Base-by-base conservation (phyloP, 2,888 invertebrate species). In the Chironomus tentans region DNA sequence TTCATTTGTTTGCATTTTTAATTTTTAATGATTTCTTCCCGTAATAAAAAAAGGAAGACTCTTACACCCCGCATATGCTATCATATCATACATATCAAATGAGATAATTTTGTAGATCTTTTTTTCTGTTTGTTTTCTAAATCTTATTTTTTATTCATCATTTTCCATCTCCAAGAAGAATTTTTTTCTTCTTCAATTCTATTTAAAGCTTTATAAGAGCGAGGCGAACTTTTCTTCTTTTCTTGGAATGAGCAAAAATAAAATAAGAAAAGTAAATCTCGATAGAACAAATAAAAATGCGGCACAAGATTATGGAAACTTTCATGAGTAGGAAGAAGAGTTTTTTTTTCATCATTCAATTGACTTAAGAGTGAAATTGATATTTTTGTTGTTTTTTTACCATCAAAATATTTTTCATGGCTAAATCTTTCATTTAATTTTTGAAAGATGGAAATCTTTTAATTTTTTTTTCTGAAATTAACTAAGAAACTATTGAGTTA, bases 291-390 rank as follows among this genome's bases (percentile, higher is more conserved):
- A 56, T 56, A 56, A 56, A 56, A 56, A 7, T 56, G 56, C 56
- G 56, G 56, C 56, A 56, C 56, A 15, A 50, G 56, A 56, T 56
- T 56, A 56, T 56, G 15, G n/a, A 65, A 24, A 22, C 65, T 21
- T 65, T 65, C 24, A 13, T 10, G 21, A 15, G 22, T 24, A 56
- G 56, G 56, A 24, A 24, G 13, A 24, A 24, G 10, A 24, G 65
- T 21, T 65, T 21, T 24, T n/a, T n/a, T 65, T 21, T 24, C 10
- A 18, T 73, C 62, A 73, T 62, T 73, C 38, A 38, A 62, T 24
- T 56, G 72, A 28, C 62, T 62, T 62, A 62, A 13, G n/a, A 24
- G 21, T 6, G 72, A 56, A 70, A 72, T 73, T 62, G 72, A 72
- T 73, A 56, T 73, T 56, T 62, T 38, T 24, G 3, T n/a, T n/a